These are phyloP conservation scores for Megalonaias nervosa DNA, from an alignment of 1,140 invertebrate species.

Conservation along the genomic window DNA sequence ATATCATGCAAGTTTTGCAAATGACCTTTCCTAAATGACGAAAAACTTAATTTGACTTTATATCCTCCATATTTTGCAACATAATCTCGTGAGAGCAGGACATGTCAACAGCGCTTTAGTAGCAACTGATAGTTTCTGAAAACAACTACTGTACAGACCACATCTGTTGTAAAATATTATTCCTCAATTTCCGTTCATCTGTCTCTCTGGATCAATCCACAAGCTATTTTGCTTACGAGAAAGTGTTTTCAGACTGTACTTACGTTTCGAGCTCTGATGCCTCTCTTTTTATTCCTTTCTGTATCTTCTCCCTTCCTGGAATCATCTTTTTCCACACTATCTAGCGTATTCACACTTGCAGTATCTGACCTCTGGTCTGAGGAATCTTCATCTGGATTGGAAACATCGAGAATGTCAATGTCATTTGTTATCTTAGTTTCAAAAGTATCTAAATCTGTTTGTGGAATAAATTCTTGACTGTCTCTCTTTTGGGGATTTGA, in stretches of 20 bases:
- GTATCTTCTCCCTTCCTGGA: constrained; percentile 20
- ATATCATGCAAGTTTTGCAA: no score
- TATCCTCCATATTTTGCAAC: no score
- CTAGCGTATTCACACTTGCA: constrained; percentile 59
- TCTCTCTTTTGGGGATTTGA: constrained; percentile 4
- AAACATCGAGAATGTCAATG: constrained; percentile 34
- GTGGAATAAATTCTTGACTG: constrained; percentile 43
- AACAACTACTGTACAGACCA: no score
- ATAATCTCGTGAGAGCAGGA: no score
- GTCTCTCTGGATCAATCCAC: no score
- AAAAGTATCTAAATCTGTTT: constrained; percentile 64
- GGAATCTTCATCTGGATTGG: constrained; percentile 54
- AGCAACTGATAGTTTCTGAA: no score
- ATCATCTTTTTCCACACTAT: constrained; percentile 52
- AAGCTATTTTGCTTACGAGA: no score
- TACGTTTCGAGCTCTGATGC: constrained; percentile 53
- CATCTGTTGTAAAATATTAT: no score
- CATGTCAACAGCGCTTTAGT: no score
- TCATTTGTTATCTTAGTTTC: constrained; percentile 54
- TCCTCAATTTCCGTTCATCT: no score
- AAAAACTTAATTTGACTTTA: no score
- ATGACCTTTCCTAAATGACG: no score
- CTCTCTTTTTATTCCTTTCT: not conserved
- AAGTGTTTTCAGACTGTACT: constrained; percentile 27
- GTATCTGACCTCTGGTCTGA: constrained; percentile 59